Base-by-base conservation (phyloP, 53 echinoderm and acorn worm species). In the Temnopleurus reevesii region DNA sequence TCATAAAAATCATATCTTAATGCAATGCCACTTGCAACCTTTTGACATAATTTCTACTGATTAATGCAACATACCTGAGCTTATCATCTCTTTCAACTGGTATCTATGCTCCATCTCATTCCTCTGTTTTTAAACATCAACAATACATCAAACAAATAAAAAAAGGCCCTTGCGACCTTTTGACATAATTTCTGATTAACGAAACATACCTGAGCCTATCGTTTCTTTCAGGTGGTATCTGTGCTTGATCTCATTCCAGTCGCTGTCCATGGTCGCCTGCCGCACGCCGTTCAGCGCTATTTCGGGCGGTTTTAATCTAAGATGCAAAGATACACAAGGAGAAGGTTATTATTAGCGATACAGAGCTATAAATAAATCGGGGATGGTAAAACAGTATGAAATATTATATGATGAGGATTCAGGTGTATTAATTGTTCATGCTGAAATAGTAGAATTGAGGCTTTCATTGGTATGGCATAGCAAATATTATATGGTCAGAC, bases 191-290 rank as follows among this genome's bases (percentile, higher is more conserved):
- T n/a, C n/a, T n/a, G n/a, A n/a, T n/a, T n/a, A n/a, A n/a, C n/a
- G n/a, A n/a, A 44, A 80, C 83, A 90, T 92, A 93, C 99, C 99
- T 79, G 99, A 96, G 21, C 99, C 99, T 1, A 99, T 93, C 53
- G 99, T 99, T 89, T 99, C 99, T 64, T 96, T 96, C 30, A 99
- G 95, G 45, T 96, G 93, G 90, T 99, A 99, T 46, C 99, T 90
- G 35, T 91, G 89, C 63, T 89, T 83, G 71, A 99, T 93, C 25
- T 84, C 90, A 53, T 93, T 96, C 66, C 92, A 99, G 80, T 99
- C 99, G 26, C 94, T 92, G 12, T 89, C 90, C 92, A 92, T 92
- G 31, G 71, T 89, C 19, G 89, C 66, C 60, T 93, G 93, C 36
- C 92, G 91, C 76, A 95, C 92, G 84, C 97, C 97, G 95, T 97